phyloP scores from a whole-genome alignment of 2,113 vertebrate genomes.

The Toxotes jaculatrix region DNA sequence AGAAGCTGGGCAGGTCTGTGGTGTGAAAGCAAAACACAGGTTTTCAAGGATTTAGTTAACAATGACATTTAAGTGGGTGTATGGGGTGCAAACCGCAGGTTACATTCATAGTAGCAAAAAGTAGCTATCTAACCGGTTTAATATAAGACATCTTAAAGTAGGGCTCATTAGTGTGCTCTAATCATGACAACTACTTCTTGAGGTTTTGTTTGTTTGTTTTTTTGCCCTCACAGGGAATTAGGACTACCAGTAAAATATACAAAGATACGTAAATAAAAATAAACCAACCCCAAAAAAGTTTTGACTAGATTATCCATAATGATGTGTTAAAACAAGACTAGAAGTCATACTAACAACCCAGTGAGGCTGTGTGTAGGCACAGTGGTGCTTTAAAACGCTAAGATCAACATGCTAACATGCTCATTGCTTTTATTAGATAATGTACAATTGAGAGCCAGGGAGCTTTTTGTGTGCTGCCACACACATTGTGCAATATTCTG shows the following conservation, averaged over 20 bases:
- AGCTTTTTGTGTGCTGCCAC: too few species aligned
- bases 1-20: conserved; percentile 55
- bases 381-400: background rate
- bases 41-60: conserved; percentile 36
- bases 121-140: conserved; percentile 18
- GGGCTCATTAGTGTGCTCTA: conserved; percentile 27
- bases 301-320: conserved; percentile 2
- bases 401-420: background rate
- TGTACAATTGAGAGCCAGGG: too few species aligned
- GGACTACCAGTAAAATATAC: background rate
- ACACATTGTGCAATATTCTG: too few species aligned
- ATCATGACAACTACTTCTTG: background rate
- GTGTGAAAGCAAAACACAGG: conserved; percentile 34
- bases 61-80: conserved; percentile 16
- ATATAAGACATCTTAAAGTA: background rate
- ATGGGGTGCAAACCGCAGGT: conserved; percentile 20
- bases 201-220: background rate
- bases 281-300: background rate
- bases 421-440: too few species aligned
- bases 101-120: conserved; percentile 3
- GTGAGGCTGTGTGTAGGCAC: too few species aligned
- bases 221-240: conserved; percentile 23
- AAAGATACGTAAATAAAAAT: background rate
- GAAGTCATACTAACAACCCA: background rate
- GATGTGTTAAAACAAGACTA: background rate